Base-by-base conservation (phyloP, 2,797 vertebrate genomes). In the Strix occidentalis region DNA sequence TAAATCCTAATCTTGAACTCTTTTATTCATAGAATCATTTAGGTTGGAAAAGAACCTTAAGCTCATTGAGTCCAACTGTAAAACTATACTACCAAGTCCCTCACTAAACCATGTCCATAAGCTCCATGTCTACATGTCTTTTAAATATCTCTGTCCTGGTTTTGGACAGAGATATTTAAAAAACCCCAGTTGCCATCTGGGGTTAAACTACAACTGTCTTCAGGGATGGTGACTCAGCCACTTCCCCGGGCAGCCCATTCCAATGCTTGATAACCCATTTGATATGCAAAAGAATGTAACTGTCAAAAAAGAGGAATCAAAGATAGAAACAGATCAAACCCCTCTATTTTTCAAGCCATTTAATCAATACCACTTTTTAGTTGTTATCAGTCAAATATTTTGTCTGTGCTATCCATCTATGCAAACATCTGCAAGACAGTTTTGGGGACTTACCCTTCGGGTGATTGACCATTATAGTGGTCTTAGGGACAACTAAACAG, bases 71-170 rank as follows among this genome's bases (percentile, higher is more conserved):
- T 33, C 24, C 61, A 79, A 33, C 35, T 2, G 6, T 61, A 31
- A 68, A 41, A 25, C 20, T n/a, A 18, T 8, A 29, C 43, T 71
- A n/a, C 18, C 6, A 51, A 37, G 33, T 45, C 28, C 16, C 25
- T 13, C 18, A 20, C 33, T n/a, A 60, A n/a, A 33, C 8, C 6
- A 9, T 25, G n/a, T 60, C 16, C 33, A 28, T 15, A 48, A 57
- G 28, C 3, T 4, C 26, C 8, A 21, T 2, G 0, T 23, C 56
- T 63, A 12, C 1, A 0, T 0, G 0, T 54, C 19, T 74, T 61
- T 57, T 60, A 51, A 35, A 9, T 29, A 20, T 4, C 26, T 74
- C 28, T 45, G 43, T 45, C 43, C 43, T 45, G 17, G 17, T 45
- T 45, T 45, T 45, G 43, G 43, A 45, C 16, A 18, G 43, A 43